A percentile compares a stretch with the other conserved stretches of the same genome.
Conservation (phyloP, 2,113 vertebrate species). For the Motacilla alba region DNA sequence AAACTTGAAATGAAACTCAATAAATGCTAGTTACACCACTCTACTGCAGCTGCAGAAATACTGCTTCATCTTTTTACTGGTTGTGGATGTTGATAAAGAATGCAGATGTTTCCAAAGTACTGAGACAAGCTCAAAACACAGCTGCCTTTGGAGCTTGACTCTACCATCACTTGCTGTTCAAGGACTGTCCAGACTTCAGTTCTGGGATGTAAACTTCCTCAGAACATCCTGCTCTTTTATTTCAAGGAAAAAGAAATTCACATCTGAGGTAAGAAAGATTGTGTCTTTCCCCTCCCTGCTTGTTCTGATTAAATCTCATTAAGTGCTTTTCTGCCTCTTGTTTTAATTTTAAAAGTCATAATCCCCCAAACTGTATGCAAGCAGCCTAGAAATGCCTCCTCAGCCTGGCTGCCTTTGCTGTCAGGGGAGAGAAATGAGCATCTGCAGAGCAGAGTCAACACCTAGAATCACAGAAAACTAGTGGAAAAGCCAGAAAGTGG, state of each 20-base stretch:
- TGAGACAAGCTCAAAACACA: conserved; percentile 50
- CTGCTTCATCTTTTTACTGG: conserved; percentile 28
- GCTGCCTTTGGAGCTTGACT: conserved; percentile 38
- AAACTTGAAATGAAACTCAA: conserved; percentile 22
- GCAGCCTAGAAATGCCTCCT: neutral
- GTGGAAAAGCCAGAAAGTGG: neutral
- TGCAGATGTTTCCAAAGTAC: conserved; percentile 59
- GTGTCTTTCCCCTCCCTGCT: neutral
- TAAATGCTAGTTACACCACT: conserved; percentile 2
- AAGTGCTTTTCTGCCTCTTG: neutral
- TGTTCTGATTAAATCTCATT: neutral
- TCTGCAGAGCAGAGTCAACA: neutral
- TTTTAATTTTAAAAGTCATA: neutral
- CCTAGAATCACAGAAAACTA: neutral
- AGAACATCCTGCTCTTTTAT: conserved; percentile 46
- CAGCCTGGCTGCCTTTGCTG: neutral
- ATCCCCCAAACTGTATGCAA: neutral
- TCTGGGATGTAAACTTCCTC: conserved; percentile 34
- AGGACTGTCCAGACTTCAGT: conserved; percentile 49
- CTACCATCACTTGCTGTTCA: conserved; percentile 47
- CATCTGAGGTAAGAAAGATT: conserved; percentile 19
- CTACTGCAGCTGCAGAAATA: conserved; percentile 44
- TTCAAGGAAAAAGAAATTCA: conserved; percentile 7
- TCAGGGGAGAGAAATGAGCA: neutral
- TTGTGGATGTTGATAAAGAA: conserved; percentile 51